Percentiles rank a stretch among this genome's conserved stretches.
Conservation (phyloP, 2,888 invertebrate genomes). For the Muscina levida region DNA sequence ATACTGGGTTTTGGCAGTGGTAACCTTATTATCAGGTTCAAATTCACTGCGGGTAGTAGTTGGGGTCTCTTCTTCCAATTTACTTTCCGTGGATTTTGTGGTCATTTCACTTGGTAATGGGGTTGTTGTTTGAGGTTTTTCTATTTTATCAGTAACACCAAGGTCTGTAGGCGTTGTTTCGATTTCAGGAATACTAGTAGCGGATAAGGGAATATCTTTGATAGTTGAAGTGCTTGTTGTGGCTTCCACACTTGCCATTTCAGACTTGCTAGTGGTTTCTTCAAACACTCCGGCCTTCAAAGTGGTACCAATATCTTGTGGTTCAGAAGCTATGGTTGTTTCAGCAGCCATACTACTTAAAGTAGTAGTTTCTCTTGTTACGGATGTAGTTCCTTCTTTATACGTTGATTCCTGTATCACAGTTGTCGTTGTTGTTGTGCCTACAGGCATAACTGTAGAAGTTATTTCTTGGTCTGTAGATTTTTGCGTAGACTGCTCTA, state of each 20-base stretch:
- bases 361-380: conserved; percentile 16
- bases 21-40: too few species aligned
- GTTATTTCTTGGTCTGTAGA: not conserved
- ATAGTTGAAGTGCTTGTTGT: too few species aligned
- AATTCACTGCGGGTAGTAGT: too few species aligned
- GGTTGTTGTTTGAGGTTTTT: not conserved
- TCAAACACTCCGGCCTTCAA: not conserved
- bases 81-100: not conserved
- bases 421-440: not conserved
- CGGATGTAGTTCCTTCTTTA: not conserved
- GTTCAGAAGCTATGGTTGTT: conserved; percentile 3
- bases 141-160: too few species aligned
- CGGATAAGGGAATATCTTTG: too few species aligned
- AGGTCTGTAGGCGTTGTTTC: not conserved
- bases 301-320: not conserved
- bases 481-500: too few species aligned
- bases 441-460: not conserved
- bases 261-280: too few species aligned
- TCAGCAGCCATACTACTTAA: not conserved
- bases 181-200: not conserved
- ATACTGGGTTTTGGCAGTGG: too few species aligned
- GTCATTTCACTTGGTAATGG: not conserved
- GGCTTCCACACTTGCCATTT: too few species aligned
- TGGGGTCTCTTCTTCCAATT: not conserved
- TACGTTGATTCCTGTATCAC: not conserved